phyloP scores from a whole-genome alignment of 2,888 invertebrate genomes.

The Nomada ferruginata region DNA sequence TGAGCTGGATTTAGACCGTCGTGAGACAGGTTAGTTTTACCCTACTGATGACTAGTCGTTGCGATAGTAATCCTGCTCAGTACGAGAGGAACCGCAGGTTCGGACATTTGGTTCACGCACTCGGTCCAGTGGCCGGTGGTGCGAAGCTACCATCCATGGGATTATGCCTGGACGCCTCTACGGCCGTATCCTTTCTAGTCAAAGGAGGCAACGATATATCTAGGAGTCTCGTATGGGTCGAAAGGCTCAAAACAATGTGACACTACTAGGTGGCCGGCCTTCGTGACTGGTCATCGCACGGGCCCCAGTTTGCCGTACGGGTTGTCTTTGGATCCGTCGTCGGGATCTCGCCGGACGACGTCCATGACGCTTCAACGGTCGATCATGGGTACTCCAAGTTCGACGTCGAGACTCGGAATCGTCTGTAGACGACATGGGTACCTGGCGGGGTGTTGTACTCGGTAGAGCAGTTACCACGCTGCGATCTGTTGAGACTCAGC shows the following conservation, averaged over 20 bases:
- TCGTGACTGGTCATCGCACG: constrained; percentile 80
- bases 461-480: no score
- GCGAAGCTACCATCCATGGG: constrained; percentile 88
- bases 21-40: no score
- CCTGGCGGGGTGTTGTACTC: no score
- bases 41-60: no score
- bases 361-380: no score
- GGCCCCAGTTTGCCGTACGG: constrained; percentile 81
- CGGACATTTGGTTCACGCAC: constrained; percentile 87
- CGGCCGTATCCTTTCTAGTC: constrained; percentile 87
- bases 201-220: constrained; percentile 84
- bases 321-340: constrained; percentile 5
- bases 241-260: constrained; percentile 84
- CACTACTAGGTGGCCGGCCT: constrained; percentile 72
- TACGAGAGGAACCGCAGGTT: constrained; percentile 87
- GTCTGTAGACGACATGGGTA: no score
- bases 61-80: constrained; percentile 84
- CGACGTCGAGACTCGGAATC: no score
- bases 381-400: no score
- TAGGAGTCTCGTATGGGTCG: constrained; percentile 83
- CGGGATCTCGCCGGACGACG: no score
- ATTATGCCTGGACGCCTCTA: constrained; percentile 87
- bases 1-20: no score
- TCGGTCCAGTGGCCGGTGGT: constrained; percentile 86
- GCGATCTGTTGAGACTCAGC: no score